phyloP scores from a whole-genome alignment of 2,113 vertebrate species.

The Prolemur simus region DNA sequence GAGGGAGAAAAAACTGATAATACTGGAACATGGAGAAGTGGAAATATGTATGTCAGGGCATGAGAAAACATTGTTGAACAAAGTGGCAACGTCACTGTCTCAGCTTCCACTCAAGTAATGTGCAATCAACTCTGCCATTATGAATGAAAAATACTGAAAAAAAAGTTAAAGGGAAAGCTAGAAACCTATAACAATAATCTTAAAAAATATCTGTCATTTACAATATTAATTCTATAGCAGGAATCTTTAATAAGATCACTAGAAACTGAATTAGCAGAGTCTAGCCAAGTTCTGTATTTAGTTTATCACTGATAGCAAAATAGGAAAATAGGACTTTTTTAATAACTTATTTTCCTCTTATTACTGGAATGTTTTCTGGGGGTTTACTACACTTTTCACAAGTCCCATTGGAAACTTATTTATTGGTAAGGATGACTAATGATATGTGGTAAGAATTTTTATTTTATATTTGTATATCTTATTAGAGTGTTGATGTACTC shows the following conservation, averaged over 20 bases:
- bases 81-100: neutral
- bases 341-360: conserved; percentile 40
- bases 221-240: neutral
- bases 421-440: conserved; percentile 78
- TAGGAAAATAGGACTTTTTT: conserved; percentile 46
- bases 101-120: neutral
- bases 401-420: conserved; percentile 11
- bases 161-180: neutral
- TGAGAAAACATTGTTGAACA: neutral
- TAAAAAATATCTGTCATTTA: neutral
- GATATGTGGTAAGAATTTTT: conserved; percentile 39
- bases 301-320: conserved; percentile 40
- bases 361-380: conserved; percentile 59
- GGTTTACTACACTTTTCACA: conserved; percentile 65
- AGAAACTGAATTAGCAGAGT: neutral
- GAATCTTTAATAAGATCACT: neutral
- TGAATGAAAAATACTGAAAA: neutral
- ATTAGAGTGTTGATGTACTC: conserved; percentile 74
- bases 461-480: conserved; percentile 74
- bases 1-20: neutral
- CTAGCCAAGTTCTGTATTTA: neutral
- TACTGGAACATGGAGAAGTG: neutral
- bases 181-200: neutral
- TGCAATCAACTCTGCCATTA: neutral
- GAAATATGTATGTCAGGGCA: neutral